Evolutionary conservation across 2,113 vertebrate species (phyloP), one percentile per base, ranked within the genome.

Genomic region (Corapipo altera): DNA sequence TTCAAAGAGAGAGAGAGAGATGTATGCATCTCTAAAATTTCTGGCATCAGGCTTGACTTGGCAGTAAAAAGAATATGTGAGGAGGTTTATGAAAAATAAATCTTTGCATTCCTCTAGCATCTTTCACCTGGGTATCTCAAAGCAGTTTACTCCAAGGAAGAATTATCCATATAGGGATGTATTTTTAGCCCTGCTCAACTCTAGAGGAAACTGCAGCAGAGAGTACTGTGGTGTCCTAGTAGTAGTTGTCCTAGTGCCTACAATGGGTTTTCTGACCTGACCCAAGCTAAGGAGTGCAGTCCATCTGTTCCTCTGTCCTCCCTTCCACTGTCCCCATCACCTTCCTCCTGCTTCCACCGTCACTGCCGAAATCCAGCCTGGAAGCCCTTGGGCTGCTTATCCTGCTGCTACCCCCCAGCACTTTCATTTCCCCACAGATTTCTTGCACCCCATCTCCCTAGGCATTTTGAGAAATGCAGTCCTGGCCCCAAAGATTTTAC

Each of bases 301-400:
- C 37, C 28, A 7, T 15, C 44, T 73, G 26, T 35, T 85, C 14
- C 3, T 75, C 46, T 55, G 2, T 33, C 18, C 22, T 11, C 30
- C 4, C 11, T 16, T 3, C 30, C 1, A 0, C 14, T 59, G 11
- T 73, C 22, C 41, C 43, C 33, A 33, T 15, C 13, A 0, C 23
- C 57, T 33, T 49, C 35, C 43, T 62, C 58, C 55, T 5, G 1
- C 12, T 72, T 8, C 77, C 8, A 1, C 20, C 19, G 33, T 77
- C 3, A 0, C n/a, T 72, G 62, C 48, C 0, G 0, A 75, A 88
- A 76, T 55, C 39, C 0, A 0, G 13, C 4, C 0, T 12, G 28
- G 32, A 19, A 1, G 1, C 20, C 51, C 81, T 18, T 11, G 35
- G 17, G 33, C 59, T 74, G 49, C 61, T 5, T 3, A 33, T 41